phyloP scores from a whole-genome alignment of 2,888 invertebrate genomes.

The Sesia apiformis region DNA sequence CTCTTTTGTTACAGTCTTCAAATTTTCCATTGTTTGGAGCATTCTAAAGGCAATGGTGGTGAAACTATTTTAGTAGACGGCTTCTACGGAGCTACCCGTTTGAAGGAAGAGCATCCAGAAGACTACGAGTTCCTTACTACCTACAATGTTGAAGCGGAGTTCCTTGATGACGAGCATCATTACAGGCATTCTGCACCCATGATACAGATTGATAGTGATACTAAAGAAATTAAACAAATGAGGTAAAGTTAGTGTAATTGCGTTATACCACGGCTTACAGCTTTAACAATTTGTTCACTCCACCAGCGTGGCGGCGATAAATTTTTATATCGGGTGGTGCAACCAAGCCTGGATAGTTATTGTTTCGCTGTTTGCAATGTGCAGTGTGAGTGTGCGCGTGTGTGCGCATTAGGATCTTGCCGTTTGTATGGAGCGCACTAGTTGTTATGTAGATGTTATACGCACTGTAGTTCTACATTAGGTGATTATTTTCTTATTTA shows the following conservation, averaged over 20 bases:
- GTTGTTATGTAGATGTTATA: no score
- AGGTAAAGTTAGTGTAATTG: constrained; percentile 42
- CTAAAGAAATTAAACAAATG: constrained; percentile 75
- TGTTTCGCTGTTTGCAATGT: no score
- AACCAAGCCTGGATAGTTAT: no score
- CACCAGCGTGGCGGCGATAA: no score
- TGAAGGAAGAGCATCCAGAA: constrained; percentile 67
- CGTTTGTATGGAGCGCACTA: no score
- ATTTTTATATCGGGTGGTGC: no score
- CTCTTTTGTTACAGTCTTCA: constrained; percentile 39
- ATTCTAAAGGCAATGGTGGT: constrained; percentile 77
- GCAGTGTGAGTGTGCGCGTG: no score
- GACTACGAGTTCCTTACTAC: constrained; percentile 75
- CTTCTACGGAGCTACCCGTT: constrained; percentile 75
- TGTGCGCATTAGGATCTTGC: no score
- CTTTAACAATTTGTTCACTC: no score
- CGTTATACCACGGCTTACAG: neutral
- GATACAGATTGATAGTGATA: constrained; percentile 69
- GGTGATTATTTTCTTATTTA: no score
- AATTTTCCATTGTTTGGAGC: constrained; percentile 57
- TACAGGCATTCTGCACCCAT: constrained; percentile 74
- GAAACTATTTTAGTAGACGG: constrained; percentile 85
- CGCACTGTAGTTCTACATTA: no score
- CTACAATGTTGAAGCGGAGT: constrained; percentile 77
- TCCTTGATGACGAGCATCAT: constrained; percentile 76